phyloP scores from a whole-genome alignment of 2,113 vertebrate genomes.

The Strix uralensis region DNA sequence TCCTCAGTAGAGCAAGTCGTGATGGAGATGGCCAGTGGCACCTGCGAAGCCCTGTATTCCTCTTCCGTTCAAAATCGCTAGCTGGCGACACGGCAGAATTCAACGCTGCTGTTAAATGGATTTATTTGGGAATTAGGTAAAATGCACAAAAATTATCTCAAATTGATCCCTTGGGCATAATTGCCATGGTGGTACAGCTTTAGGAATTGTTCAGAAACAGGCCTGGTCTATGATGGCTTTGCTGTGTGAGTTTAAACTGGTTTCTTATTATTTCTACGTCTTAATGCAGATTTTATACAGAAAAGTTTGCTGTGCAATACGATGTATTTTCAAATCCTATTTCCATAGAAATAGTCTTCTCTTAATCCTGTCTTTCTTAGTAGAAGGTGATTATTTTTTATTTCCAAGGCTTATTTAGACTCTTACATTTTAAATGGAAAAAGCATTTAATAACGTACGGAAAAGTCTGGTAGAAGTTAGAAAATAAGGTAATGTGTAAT shows the following conservation, averaged over 20 bases:
- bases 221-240: neutral
- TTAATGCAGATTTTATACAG: neutral
- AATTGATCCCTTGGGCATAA: neutral
- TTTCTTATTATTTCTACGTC: neutral
- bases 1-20: neutral
- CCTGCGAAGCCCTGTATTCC: neutral
- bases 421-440: neutral
- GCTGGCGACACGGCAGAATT: neutral
- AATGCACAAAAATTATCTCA: neutral
- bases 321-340: neutral
- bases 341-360: neutral
- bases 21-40: neutral
- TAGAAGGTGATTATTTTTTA: neutral
- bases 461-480: neutral
- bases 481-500: neutral
- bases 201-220: neutral
- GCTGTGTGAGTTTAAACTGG: neutral
- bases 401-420: neutral
- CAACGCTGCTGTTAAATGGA: neutral
- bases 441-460: neutral
- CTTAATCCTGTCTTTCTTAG: neutral
- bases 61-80: neutral
- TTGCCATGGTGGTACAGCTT: neutral
- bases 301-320: neutral
- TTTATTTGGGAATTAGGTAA: neutral